Base-by-base conservation (phyloP, 2,888 invertebrate species). In the Phasia obesa region DNA sequence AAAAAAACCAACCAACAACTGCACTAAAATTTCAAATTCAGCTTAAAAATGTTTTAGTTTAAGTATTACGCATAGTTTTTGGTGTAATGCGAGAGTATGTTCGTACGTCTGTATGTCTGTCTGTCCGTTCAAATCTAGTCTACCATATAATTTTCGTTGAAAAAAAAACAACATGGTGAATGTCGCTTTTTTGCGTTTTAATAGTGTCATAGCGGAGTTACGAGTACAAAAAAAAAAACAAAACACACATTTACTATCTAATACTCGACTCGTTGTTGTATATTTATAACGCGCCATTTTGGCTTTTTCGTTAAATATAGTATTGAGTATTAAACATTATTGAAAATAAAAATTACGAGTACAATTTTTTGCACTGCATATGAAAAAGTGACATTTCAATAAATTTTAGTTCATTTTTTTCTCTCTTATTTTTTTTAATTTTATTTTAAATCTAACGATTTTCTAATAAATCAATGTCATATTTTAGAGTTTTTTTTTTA, bases 241-340 rank as follows among this genome's bases (percentile, higher is more conserved):
- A n/a, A n/a, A n/a, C n/a, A n/a, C n/a, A 62, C 60, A 77, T 44
- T 59, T 47, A 70, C 31, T 62, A 62, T 62, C 69, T 69, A 44
- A 17, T 67, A 67, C 75, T 69, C 31, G n/a, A n/a, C n/a, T n/a
- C n/a, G n/a, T n/a, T n/a, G n/a, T n/a, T n/a, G 44, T 53, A 60
- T 57, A 65, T 74, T 25, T 78, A 31, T 53, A 80, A 79, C 83
- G 79, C 83, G 79, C 83, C 83, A 83, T 83, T 83, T 83, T 83
- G 79, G 60, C 60, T 83, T 83, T 79, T 67, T 59, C 53, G 42
- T 47, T 51, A 35, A 23, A 47, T 74, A 65, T 57, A 17, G 13
- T 44, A 31, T 47, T 74, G 5, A 70, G 53, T 27, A 73, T 73
- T 53, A 42, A 60, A 55, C 17, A 62, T 65, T 75, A 75, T 62